These are phyloP conservation scores for Asteroscopus sphinx DNA, from an alignment of 2,888 invertebrate genomes.

Conservation along the genomic window DNA sequence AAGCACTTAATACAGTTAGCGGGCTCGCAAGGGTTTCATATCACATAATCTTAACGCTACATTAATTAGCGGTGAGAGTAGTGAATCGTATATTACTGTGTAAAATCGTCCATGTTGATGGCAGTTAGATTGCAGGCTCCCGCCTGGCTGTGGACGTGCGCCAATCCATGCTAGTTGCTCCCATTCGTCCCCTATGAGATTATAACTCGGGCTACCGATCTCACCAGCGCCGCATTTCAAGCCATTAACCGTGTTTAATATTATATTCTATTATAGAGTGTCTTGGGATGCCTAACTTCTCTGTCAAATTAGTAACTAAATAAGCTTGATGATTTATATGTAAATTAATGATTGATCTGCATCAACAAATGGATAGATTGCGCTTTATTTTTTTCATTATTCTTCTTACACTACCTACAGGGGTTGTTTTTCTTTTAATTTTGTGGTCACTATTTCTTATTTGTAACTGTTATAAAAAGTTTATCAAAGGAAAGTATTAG, in stretches of 20 bases:
- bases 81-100: conserved; percentile 50
- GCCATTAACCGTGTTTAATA: conserved; percentile 60
- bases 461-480: too few relatives aligned
- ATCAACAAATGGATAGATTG: too few relatives aligned
- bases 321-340: too few relatives aligned
- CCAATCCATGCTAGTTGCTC: conserved; percentile 57
- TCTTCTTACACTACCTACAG: too few relatives aligned
- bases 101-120: conserved; percentile 51
- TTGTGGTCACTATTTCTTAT: too few relatives aligned
- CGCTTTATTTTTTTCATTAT: too few relatives aligned
- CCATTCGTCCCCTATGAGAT: conserved; percentile 45
- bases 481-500: conserved; percentile 1
- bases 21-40: conserved; percentile 39
- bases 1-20: conserved; percentile 37
- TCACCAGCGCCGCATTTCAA: conserved; percentile 41
- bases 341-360: too few relatives aligned
- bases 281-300: not conserved
- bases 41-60: conserved; percentile 65
- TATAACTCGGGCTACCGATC: conserved; percentile 45
- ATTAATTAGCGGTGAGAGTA: conserved; percentile 61
- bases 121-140: conserved; percentile 55
- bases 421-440: too few relatives aligned
- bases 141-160: conserved; percentile 47
- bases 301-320: too few relatives aligned
- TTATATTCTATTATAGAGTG: conserved; percentile 48